Base-by-base conservation (phyloP, 2,888 invertebrate species). In the Fragum whitleyi region DNA sequence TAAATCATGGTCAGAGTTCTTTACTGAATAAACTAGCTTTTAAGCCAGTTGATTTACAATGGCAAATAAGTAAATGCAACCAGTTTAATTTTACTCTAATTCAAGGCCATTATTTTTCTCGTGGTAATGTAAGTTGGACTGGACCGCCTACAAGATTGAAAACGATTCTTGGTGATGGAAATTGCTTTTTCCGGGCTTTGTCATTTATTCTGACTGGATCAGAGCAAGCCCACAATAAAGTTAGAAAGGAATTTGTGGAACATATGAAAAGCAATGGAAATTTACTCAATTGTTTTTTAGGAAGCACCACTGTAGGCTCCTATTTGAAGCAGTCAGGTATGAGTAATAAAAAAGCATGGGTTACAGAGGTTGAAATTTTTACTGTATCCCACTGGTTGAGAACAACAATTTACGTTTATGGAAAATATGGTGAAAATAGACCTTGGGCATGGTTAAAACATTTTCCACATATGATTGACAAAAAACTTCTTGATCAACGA, bases 131-230 rank as follows among this genome's bases (percentile, higher is more conserved):
- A n/a, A n/a, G n/a, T n/a, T n/a, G n/a, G n/a, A n/a, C n/a, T n/a
- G n/a, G n/a, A n/a, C n/a, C n/a, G n/a, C 74, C 74, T 26, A 1
- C 32, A 36, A n/a, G 51, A 26, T 11, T 78, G 0, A 57, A 67
- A 51, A 32, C 7, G 6, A 71, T 70, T 53, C 42, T 5, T 14
- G 78, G 78, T 21, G 78, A 78, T 70, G 78, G 78, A 16, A 79
- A 79, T 59, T 79, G 74, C 21, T 79, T 79, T 65, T 79, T 79
- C 57, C 23, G 79, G 19, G 16, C 70, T 16, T 62, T 79, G 16
- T 74, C 79, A 42, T 79, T 28, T 47, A 47, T 71, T 19, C 32
- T 74, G 1, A 74, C 74, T 36, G 71, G 79, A 36, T 29, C n/a
- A 47, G 74, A 79, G 62, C 55, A 65, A 23, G 5, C 74, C 55